These are phyloP conservation scores for Thunnus albacares DNA, from an alignment of 2,797 vertebrate genomes.

Conservation along the genomic window DNA sequence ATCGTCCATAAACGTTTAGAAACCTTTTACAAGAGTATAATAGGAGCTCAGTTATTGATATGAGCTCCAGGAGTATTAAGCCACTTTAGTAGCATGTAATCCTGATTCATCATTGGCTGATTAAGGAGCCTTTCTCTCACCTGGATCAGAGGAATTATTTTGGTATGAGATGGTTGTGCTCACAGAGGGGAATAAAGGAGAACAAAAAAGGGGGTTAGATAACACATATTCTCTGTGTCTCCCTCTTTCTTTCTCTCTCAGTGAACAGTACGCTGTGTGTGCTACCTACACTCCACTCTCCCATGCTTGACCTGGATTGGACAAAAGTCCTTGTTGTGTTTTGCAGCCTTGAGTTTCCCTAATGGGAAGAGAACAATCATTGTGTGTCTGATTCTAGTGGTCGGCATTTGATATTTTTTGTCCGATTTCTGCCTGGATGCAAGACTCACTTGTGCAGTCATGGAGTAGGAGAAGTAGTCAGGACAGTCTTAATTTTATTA, in stretches of 20 bases:
- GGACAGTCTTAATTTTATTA: slow-evolving; percentile 6
- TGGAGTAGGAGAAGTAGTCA: slow-evolving; percentile 5
- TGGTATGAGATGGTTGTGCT: slow-evolving; percentile 42
- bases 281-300: slow-evolving; percentile 82
- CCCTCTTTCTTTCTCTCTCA: slow-evolving; percentile 33
- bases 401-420: slow-evolving; percentile 43
- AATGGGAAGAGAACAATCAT: slow-evolving; percentile 75
- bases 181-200: slow-evolving; percentile 48
- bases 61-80: slow-evolving; percentile 56
- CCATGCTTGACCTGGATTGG: slow-evolving; percentile 86
- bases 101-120: slow-evolving; percentile 66
- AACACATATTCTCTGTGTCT: slow-evolving; percentile 63
- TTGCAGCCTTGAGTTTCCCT: slow-evolving; percentile 73
- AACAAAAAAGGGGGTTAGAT: slow-evolving; percentile 71
- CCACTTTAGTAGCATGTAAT: slow-evolving; percentile 74
- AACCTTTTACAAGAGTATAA: slow-evolving; percentile 38
- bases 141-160: slow-evolving; percentile 74
- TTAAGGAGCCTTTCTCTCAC: slow-evolving; percentile 65
- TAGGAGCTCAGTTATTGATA: slow-evolving; percentile 41
- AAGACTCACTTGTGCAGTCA: slow-evolving; percentile 18
- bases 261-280: slow-evolving; percentile 78
- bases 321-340: slow-evolving; percentile 85
- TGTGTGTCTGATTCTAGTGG: slow-evolving; percentile 71
- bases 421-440: neutral
- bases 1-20: slow-evolving; percentile 33